Conservation (phyloP, 1,140 invertebrate genomes). For the Cheumatopsyche charites region DNA sequence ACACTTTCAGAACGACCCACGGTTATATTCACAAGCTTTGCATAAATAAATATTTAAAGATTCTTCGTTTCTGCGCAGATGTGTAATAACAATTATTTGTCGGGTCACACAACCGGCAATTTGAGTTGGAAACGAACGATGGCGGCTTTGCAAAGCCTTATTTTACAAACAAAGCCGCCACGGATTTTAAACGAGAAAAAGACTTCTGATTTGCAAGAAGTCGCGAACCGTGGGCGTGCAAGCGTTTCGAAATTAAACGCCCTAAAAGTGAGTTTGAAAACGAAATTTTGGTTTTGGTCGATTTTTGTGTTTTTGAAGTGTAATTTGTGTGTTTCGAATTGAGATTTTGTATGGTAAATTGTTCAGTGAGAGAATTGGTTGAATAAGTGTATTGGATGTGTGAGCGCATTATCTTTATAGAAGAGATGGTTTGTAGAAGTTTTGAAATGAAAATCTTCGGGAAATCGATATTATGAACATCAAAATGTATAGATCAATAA, state of each 20-base stretch:
- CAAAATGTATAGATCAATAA: no score
- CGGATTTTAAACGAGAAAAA: background rate
- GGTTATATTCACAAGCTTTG: background rate
- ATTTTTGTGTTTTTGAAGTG: no score
- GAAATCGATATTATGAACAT: no score
- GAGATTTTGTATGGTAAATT: no score
- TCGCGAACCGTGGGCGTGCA: background rate
- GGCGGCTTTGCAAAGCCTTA: conserved; percentile 7
- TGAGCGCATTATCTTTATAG: no score
- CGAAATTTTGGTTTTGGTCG: background rate
- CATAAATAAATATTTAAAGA: conserved; percentile 25
- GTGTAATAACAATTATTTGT: conserved; percentile 12
- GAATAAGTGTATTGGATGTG: no score
- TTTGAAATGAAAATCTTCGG: no score
- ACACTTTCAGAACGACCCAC: no score
- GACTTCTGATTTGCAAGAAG: background rate
- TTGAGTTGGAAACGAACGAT: conserved; percentile 1
- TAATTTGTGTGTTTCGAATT: no score
- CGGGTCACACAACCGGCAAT: conserved; percentile 19
- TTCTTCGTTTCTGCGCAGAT: background rate
- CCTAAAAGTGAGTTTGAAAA: no score
- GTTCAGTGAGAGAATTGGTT: no score
- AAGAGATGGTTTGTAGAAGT: no score
- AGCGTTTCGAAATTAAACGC: background rate
- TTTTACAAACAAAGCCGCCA: background rate